Base-by-base conservation (phyloP, 1,140 invertebrate species). In the Cydia pomonella region DNA sequence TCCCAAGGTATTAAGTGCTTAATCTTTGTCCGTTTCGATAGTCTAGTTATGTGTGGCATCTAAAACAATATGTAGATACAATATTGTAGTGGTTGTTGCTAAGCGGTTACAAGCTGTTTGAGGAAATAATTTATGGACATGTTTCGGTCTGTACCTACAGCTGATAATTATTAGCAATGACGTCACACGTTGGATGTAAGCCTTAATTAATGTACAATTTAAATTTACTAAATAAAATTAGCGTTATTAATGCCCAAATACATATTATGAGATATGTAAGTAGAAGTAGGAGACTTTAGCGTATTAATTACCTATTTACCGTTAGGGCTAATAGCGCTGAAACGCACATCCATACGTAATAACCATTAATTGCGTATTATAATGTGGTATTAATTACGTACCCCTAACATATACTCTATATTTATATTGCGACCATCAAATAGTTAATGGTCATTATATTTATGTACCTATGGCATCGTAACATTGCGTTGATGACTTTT, bases 21-120 rank as follows among this genome's bases (percentile, higher is more conserved):
- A 69, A 69, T 69, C 29, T 69, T 33, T 69, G 64, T 69, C n/a
- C 18, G 64, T 18, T 33, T 33, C 47, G 47, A 50, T 18, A 38
- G 7, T 69, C 6, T 18, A 33, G n/a, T 18, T 38, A 69, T 69
- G 18, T 69, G 29, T 33, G 29, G n/a, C 18, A 9, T 69, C 29
- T 21, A 38, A 18, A 69, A 38, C 27, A 66, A 44, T 44, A 44
- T 44, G 1, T 50, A 50, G n/a, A 18, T n/a, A n/a, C 5, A 16
- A 18, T 50, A 7, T 18, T 50, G 5, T 12, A 16, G 12, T 18
- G 18, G 33, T 18, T 38, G 29, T 69, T 69, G 29, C 64, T 33
- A 33, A 7, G 64, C 29, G 9, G 53, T n/a, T 10, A 10, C 18
- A 23, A 12, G 9, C 2, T 10, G 6, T 23, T 23, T 23, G n/a